Conservation (phyloP, 2,888 invertebrate genomes). For the Nudaria mundana region DNA sequence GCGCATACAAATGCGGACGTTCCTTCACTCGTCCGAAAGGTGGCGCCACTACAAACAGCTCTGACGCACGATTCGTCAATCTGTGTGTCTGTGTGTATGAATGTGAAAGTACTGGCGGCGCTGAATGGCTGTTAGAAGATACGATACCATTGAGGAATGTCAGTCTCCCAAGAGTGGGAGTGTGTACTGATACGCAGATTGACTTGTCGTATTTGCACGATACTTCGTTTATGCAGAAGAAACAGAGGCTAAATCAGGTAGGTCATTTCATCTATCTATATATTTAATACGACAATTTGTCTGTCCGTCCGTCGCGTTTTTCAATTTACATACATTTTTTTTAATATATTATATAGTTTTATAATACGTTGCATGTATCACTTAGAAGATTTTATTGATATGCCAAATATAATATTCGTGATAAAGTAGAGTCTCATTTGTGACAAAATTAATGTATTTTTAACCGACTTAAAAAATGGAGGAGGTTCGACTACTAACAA, state of each 20-base stretch:
- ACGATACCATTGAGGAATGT: conserved; percentile 97
- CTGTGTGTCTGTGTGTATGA: conserved; percentile 98
- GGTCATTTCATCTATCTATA: conserved; percentile 15
- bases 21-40: conserved; percentile 94
- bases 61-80: conserved; percentile 90
- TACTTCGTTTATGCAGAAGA: conserved; percentile 89
- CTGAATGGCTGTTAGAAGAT: conserved; percentile 97
- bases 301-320: no score
- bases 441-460: no score
- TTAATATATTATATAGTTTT: no score
- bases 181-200: conserved; percentile 90
- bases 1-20: conserved; percentile 96
- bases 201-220: conserved; percentile 92
- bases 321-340: no score
- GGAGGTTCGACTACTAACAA: no score
- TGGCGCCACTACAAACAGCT: conserved; percentile 82
- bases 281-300: no score
- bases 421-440: no score
- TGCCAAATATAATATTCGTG: no score
- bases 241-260: conserved; percentile 89
- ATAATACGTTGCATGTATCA: no score
- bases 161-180: conserved; percentile 90
- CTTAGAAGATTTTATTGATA: no score
- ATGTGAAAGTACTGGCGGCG: conserved; percentile 98
- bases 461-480: no score